Base-by-base conservation (phyloP, 92 coral and sea anemone genomes). In the Epizoanthus fatuus region DNA sequence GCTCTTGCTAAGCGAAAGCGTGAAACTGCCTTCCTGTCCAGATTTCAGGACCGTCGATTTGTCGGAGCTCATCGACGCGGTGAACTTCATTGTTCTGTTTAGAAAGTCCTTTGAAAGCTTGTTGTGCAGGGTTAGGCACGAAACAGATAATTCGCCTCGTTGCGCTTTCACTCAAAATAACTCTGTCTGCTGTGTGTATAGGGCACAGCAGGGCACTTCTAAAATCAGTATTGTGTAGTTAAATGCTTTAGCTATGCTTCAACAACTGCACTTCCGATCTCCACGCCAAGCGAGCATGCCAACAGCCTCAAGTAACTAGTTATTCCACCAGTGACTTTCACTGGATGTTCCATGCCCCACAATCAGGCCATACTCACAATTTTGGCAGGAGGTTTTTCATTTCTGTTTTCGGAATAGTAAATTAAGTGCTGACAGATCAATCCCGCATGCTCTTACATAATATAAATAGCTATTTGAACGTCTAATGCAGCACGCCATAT, bases 91-190 rank as follows among this genome's bases (percentile, higher is more conserved):
- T 66, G 72, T 4, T 35, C 4, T 32, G 49, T 66, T 66, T 13
- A 37, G 72, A 66, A 37, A 32, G 3, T 66, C n/a, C 13, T 66
- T 66, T 66, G 72, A 66, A 25, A 66, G 22, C 9, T 32, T 3
- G 72, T 66, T 66, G 44, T 66, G 72, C 49, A 37, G 72, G 19
- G 49, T 14, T 66, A 17, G 40, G 32, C 72, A 66, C 72, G 72
- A 66, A 66, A 49, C 72, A 66, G 72, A 66, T 37, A 44, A 44
- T 25, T 66, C 72, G 72, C 72, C 72, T 66, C 45, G 20, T 19
- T 66, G 72, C 72, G 72, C 19, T 66, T 66, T 66, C 72, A 66
- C 4, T 42, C 49, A 19, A 37, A 66, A 37, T 66, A 14, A 32
- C 13, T 32, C 38, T 16, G 32, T 37, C 72, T 66, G 38, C 40